These are phyloP conservation scores for Drosophila virilis DNA, from an alignment of 1,140 invertebrate species.

Conservation along the genomic window DNA sequence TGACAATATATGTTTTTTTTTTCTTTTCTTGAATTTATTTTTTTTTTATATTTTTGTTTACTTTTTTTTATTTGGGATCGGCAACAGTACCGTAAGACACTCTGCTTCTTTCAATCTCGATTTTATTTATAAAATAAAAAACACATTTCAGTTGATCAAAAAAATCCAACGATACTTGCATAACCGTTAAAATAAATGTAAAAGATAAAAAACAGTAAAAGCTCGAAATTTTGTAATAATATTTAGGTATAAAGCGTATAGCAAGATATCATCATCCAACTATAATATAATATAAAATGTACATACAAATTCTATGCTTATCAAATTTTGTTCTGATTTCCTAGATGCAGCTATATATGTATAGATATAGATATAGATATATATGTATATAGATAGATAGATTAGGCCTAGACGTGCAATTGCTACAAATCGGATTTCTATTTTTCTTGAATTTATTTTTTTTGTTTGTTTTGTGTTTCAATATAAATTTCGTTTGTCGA, in stretches of 20 bases:
- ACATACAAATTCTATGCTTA: no score
- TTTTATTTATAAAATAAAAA: slow-evolving; percentile 82
- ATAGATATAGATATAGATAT: neutral
- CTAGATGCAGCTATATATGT: slow-evolving; percentile 6
- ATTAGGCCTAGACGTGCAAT: slow-evolving; percentile 34
- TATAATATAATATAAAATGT: slow-evolving; percentile 8
- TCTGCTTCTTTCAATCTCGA: slow-evolving; percentile 61
- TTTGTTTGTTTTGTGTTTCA: slow-evolving; percentile 13
- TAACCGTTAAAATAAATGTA: slow-evolving; percentile 54
- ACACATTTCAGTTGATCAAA: slow-evolving; percentile 73
- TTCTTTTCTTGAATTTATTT: slow-evolving; percentile 12
- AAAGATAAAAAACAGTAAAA: slow-evolving; percentile 22
- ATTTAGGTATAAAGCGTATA: slow-evolving; percentile 11
- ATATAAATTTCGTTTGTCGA: slow-evolving; percentile 48
- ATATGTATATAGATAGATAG: slow-evolving; percentile 11
- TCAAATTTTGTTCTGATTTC: no score
- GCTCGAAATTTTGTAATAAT: neutral
- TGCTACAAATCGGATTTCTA: slow-evolving; percentile 58
- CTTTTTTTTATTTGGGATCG: neutral
- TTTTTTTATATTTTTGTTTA: slow-evolving; percentile 36
- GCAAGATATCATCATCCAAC: neutral
- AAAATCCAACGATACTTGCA: slow-evolving; percentile 71
- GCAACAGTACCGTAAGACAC: neutral
- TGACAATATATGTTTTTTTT: slow-evolving; percentile 49
- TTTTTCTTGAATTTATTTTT: slow-evolving; percentile 12